Conservation (phyloP, 2,797 vertebrate species). For the Enteromius anoplus region DNA sequence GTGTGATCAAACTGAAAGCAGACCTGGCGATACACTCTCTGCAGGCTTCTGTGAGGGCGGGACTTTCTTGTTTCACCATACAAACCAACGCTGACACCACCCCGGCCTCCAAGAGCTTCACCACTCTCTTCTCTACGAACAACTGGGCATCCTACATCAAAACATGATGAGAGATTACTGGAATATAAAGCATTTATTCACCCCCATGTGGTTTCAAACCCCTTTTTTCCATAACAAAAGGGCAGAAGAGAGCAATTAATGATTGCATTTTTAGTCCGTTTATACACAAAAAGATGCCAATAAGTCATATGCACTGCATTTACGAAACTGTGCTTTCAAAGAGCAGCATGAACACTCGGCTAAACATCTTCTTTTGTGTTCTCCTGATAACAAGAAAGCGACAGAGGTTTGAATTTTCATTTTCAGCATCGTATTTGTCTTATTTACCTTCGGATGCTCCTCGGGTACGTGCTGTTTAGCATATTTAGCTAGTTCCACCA, state of each 20-base stretch:
- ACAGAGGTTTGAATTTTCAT: background rate
- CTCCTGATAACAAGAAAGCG: background rate
- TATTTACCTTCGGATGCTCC: slow-evolving; percentile 93
- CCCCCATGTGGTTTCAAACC: background rate
- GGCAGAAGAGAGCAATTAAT: background rate
- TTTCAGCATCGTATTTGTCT: background rate
- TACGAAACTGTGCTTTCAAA: background rate
- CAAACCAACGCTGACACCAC: slow-evolving; percentile 93
- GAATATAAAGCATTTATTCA: background rate
- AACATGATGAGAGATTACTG: background rate
- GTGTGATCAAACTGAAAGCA: background rate
- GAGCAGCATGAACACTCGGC: background rate
- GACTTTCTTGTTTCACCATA: slow-evolving; percentile 94
- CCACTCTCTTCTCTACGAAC: slow-evolving; percentile 84
- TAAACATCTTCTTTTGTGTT: background rate
- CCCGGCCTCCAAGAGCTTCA: slow-evolving; percentile 86
- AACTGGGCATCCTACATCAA: slow-evolving; percentile 84
- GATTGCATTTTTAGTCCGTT: background rate
- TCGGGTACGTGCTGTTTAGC: slow-evolving; percentile 97
- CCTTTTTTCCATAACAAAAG: background rate
- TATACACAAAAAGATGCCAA: background rate
- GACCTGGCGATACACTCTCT: slow-evolving; percentile 92
- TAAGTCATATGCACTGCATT: background rate
- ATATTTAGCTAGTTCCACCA: slow-evolving; percentile 97
- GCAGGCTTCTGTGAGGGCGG: slow-evolving; percentile 86